Base-by-base conservation (phyloP, 2,797 vertebrate species). In the Anguilla anguilla region DNA sequence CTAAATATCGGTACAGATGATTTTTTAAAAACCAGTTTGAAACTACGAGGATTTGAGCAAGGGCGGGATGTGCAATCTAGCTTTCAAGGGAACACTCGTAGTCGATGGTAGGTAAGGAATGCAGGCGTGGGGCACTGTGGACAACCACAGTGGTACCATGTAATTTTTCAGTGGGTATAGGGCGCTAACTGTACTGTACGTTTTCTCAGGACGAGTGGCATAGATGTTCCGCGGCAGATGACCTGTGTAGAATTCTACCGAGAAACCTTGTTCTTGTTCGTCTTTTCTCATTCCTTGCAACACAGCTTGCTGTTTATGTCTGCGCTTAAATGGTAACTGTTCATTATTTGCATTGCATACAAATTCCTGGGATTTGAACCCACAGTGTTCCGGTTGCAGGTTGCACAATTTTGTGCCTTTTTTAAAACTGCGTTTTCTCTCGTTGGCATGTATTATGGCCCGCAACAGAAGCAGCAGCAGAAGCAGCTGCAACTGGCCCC, bases 401-500 rank as follows among this genome's bases (percentile, higher is more conserved):
- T 39, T 72, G 69, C 6, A 35, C 3, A 11, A 2, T n/a, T 46
- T 10, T 6, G 31, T 49, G 19, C 2, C 22, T n/a, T 49, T 46
- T 49, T 81, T 39, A 39, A 77, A 81, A 46, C 74, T 0, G 35
- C 0, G 17, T 28, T 25, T 83, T 19, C 39, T 84, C 82, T 84
- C 82, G 31, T 55, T 55, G 53, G 3, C 46, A 15, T 84, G 28
- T 31, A 10, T 35, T 53, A 28, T 28, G 84, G 57, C n/a, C 7
- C 11, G 85, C 84, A 92, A 89, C 89, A 87, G 92, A 87, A 39
- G 35, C 90, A 89, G 87, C 87, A n/a, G 39, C 89, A 88, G 89
- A 43, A 82, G 17, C 35, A 22, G 86, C 67, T 85, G 67, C 74
- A 0, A 84, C 84, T 31, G 61, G 22, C 31, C 55, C 55, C 55